Base-by-base conservation (phyloP, 2,888 invertebrate species). In the Tribolium freemani region DNA sequence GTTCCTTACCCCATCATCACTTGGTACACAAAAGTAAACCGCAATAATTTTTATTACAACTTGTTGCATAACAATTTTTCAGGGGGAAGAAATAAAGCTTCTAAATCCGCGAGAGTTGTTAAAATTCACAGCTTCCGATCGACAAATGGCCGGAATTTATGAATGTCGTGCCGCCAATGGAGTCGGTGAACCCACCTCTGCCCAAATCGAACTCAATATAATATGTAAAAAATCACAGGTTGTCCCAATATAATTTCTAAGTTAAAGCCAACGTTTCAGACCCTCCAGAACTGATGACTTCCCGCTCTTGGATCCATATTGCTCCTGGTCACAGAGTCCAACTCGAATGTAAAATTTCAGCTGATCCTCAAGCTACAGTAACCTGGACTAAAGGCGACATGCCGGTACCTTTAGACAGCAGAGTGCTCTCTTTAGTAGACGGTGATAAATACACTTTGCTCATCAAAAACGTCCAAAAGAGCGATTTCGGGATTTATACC, bases 401-500 rank as follows among this genome's bases (percentile, higher is more conserved):
- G 1, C 89, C 90, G 0, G 88, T 91, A 0, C 84, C 83, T 30
- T 85, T 88, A 45, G 87, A 88, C 70, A 82, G 82, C 9, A 81
- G 87, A 73, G 87, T 88, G 16, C 83, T 88, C 9, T 82, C 84
- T 13, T 84, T 87, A 61, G 85, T 87, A 66, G 88, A 88, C 69
- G 86, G 83, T 0, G 89, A 89, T 88, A 79, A 87, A 46, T 90
- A 94, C 79, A 90, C 90, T 77, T 85, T 96, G 67, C 88, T 93
- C 50, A 91, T 96, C 78, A 89, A 92, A 45, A 90, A 90, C 30
- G 93, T 94, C 0, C 89, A 90, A 38, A 88, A 88, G 61, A 85
- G 89, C 0, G 95, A 96, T 85, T 90, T 94, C 76, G 95, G 94
- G 0, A 91, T 91, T 82, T 95, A 95, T 84, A 91, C 93, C 3